Evolutionary conservation across 2,797 vertebrate species (phyloP).

Genomic region (Rhinichthys osculus): DNA sequence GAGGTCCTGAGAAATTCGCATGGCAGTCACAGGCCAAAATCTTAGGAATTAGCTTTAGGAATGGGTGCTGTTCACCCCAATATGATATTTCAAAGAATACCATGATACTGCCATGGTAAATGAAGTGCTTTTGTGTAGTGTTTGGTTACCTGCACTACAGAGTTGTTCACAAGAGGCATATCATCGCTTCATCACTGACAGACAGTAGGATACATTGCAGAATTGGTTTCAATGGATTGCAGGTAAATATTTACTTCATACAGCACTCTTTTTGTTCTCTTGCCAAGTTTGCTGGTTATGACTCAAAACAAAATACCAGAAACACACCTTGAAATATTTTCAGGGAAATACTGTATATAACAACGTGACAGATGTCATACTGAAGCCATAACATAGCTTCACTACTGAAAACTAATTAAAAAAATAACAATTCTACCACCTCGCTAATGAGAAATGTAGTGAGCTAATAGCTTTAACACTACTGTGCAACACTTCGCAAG

Average conservation of each 20-base stretch:
- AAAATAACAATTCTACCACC: too few species aligned
- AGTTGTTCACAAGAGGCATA: not conserved
- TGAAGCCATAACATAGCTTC: too few species aligned
- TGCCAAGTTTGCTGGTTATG: not conserved
- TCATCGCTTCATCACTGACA: not conserved
- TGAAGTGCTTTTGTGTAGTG: not conserved
- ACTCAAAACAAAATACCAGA: constrained; percentile 5
- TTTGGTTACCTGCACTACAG: not conserved
- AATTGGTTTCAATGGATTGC: not conserved
- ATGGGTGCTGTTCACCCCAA: too few species aligned
- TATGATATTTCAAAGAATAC: not conserved
- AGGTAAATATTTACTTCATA: constrained; percentile 13
- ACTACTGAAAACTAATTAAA: too few species aligned
- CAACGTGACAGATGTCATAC: too few species aligned
- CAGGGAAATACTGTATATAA: not conserved
- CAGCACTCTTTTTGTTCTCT: not conserved
- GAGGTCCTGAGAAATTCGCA: too few species aligned
- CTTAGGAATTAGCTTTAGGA: too few species aligned
- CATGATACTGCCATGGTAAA: not conserved
- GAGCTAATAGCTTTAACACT: not conserved
- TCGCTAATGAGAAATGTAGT: not conserved
- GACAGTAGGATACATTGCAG: not conserved
- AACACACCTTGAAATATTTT: not conserved
- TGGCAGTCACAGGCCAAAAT: too few species aligned
- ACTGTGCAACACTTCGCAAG: not conserved